phyloP scores from a whole-genome alignment of 2,113 vertebrate species.

The Eulemur rufifrons region DNA sequence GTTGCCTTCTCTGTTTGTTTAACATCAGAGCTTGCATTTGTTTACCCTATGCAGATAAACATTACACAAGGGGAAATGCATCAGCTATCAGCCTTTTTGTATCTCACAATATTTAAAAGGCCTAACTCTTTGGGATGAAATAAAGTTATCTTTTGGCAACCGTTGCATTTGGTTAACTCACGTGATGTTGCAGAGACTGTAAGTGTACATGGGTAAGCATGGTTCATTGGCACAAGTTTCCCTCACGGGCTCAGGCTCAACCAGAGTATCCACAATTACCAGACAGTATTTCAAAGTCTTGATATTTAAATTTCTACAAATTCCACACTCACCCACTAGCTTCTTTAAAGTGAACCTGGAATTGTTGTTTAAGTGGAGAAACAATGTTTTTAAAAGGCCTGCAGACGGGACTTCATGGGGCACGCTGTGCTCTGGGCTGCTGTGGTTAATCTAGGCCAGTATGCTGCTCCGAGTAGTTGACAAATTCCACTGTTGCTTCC shows the following conservation, averaged over 20 bases:
- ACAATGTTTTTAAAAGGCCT: neutral
- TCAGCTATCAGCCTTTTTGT: neutral
- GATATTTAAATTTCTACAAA: neutral
- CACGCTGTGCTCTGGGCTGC: neutral
- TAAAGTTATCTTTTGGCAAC: neutral
- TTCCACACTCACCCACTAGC: neutral
- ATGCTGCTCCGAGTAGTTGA: constrained; percentile 35
- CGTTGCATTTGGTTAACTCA: neutral
- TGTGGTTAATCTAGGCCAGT: constrained; percentile 62
- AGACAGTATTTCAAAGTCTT: neutral
- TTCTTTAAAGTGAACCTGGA: neutral
- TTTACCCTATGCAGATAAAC: neutral
- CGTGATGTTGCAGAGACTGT: neutral
- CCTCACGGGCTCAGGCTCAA: neutral
- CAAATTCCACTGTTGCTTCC: constrained; percentile 69
- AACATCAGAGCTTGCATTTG: neutral
- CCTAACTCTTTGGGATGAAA: neutral
- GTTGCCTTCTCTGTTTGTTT: neutral
- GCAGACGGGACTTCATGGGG: fast-evolving
- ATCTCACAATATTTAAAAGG: neutral
- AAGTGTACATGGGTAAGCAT: neutral
- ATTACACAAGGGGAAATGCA: neutral
- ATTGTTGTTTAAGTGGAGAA: neutral
- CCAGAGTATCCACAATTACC: neutral
- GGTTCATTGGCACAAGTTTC: neutral